Conservation (phyloP, 2,797 vertebrate genomes). For the Falco naumanni region DNA sequence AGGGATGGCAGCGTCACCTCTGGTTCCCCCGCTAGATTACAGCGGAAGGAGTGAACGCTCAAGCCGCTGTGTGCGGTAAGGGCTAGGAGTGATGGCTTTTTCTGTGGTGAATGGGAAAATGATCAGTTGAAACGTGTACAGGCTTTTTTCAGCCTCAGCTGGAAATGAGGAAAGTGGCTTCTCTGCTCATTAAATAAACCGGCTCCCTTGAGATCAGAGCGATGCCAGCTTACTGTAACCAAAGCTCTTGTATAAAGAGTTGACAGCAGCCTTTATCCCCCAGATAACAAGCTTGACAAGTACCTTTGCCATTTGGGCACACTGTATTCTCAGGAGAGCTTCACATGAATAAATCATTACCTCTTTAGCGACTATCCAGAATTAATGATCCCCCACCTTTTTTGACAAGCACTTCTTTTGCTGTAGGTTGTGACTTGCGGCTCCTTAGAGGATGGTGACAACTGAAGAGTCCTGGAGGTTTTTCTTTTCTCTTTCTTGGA, state of each 20-base stretch:
- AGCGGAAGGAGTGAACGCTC: accelerated
- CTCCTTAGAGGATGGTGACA: background rate
- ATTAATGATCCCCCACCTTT: background rate
- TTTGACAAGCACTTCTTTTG: background rate
- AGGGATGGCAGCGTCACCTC: background rate
- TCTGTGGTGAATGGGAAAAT: background rate
- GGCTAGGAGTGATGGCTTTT: background rate
- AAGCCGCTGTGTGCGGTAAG: accelerated
- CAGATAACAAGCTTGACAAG: background rate
- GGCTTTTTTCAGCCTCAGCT: background rate
- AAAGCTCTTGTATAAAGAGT: accelerated
- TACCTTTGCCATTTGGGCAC: background rate
- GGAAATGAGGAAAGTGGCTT: background rate
- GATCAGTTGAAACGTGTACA: accelerated
- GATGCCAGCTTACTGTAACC: background rate
- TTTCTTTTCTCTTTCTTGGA: background rate
- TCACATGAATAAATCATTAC: constrained; percentile 16
- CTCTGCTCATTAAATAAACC: background rate
- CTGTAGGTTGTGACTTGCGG: constrained; percentile 9
- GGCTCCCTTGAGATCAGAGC: background rate
- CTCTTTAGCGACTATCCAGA: background rate
- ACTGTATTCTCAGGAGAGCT: background rate
- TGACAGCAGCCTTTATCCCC: background rate
- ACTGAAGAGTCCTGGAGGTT: background rate
- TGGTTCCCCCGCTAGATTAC: background rate